Evolutionary conservation across 2,113 vertebrate species (phyloP), one percentile per base, ranked within the genome.

Genomic region (Cyphomyrus plagiostoma): DNA sequence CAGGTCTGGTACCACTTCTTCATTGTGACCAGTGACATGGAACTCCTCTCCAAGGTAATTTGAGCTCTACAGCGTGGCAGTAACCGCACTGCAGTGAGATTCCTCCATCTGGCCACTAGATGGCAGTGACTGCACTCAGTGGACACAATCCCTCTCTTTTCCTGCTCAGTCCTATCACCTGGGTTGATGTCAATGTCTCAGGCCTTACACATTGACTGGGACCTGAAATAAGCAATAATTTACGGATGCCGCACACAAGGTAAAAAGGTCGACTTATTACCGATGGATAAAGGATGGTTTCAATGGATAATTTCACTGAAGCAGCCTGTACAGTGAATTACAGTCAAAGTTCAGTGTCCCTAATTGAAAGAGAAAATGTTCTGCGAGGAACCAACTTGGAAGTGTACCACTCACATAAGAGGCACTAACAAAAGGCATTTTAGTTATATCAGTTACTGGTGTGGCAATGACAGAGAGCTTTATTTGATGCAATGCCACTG

Each of bases 401-500:
- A 93, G 87, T 90, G 62, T 91, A 89, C 91, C 89, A 92, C 23
- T 58, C 46, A 58, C 21, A 70, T 82, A 56, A 90, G 77, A 80
- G 89, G 45, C 77, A 91, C 35, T 26, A 88, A 88, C 87, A 88
- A 88, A 88, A 62, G 21, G 46, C 49, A 52, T 17, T 23, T 84
- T 84, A 26, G 45, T n/a, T 87, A 94, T 42, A 88, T 62, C 56
- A 88, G 56, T 56, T 19, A 62, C 53, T 62, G 2, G 11, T 53
- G n/a, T 53, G 53, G 48, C 85, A 23, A 13, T 21, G 56, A 88
- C 52, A 88, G 93, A 93, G 91, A 89, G 90, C 92, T 92, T 90
- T 91, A 91, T 93, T 89, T 91, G 93, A 91, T 94, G 83, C 94
- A 93, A 94, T 95, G 90, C 91, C 92, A 92, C 93, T 93, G 80